A percentile compares a stretch with the other conserved stretches of the same genome.
Evolutionary conservation across 2,113 vertebrate species (phyloP).

Genomic region (Semnopithecus entellus): DNA sequence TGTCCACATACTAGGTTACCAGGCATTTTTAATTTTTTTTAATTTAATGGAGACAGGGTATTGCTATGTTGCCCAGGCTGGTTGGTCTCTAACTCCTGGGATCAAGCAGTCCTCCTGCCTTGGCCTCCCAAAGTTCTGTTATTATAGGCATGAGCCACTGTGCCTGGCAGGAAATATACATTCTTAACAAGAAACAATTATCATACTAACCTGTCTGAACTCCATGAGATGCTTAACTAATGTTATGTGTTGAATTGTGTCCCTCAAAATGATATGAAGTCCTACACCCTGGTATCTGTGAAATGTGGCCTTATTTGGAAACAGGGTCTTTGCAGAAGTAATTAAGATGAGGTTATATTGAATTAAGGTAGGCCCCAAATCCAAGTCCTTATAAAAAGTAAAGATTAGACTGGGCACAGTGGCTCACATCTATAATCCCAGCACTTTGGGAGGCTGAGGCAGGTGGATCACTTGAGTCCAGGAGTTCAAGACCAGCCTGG

Average conservation of each 20-base stretch:
- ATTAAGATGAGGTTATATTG: background rate
- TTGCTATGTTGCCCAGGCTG: too few relatives aligned
- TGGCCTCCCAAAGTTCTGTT: too few relatives aligned
- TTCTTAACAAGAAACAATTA: background rate
- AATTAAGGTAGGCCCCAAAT: background rate
- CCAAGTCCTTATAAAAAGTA: background rate
- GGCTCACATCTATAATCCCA: background rate
- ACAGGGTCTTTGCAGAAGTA: background rate
- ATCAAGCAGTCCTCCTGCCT: too few relatives aligned
- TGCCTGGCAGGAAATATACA: background rate
- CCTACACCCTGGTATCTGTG: background rate
- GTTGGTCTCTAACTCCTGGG: too few relatives aligned
- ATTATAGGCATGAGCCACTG: too few relatives aligned
- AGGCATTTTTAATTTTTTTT: too few relatives aligned
- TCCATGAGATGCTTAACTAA: background rate
- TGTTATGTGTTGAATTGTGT: background rate
- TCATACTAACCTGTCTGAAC: background rate
- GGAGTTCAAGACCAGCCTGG: background rate
- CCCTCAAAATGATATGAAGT: background rate
- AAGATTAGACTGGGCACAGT: background rate
- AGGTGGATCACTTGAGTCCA: background rate
- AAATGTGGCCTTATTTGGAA: background rate
- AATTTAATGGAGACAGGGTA: too few relatives aligned
- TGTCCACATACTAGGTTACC: too few relatives aligned
- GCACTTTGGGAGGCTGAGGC: background rate